These are phyloP conservation scores for Harpalus rubripes DNA, from an alignment of 2,888 invertebrate genomes.

Conservation along the genomic window DNA sequence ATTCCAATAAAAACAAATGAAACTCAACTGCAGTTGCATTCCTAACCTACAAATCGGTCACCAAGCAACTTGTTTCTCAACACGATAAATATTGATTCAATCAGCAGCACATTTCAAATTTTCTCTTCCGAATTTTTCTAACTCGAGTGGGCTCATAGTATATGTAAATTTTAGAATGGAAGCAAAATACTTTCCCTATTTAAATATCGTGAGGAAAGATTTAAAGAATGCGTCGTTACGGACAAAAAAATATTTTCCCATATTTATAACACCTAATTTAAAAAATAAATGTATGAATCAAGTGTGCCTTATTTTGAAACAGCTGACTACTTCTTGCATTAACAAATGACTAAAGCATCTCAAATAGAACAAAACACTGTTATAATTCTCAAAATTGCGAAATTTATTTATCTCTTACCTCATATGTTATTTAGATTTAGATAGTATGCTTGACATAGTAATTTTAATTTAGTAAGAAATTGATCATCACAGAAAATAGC, in stretches of 20 bases:
- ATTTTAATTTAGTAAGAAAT: slow-evolving; percentile 3
- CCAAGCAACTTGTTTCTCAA: slow-evolving; percentile 13
- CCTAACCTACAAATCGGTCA: slow-evolving; percentile 52
- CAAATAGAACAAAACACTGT: slow-evolving; percentile 18
- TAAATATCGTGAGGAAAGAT: slow-evolving; percentile 23
- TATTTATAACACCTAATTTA: neutral
- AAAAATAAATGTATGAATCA: no score
- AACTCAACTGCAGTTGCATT: slow-evolving; percentile 24
- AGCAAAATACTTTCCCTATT: slow-evolving; percentile 14
- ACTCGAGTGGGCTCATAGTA: slow-evolving; percentile 14
- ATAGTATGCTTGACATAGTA: neutral
- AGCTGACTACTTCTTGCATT: neutral
- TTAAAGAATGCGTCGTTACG: slow-evolving; percentile 4
- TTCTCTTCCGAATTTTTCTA: slow-evolving; percentile 23
- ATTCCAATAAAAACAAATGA: slow-evolving; percentile 34
- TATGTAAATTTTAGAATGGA: slow-evolving; percentile 49
- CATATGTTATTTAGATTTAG: slow-evolving; percentile 10
- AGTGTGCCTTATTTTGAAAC: slow-evolving; percentile 24
- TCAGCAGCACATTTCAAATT: slow-evolving; percentile 16
- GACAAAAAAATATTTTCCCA: neutral
- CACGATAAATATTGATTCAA: slow-evolving; percentile 36
- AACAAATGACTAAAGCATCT: slow-evolving; percentile 29
- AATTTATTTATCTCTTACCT: slow-evolving; percentile 19
- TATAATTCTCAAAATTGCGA: slow-evolving; percentile 12
- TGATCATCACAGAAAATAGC: slow-evolving; percentile 41